Base-by-base conservation (phyloP, 2,888 invertebrate species). In the Argyra leucocephala region DNA sequence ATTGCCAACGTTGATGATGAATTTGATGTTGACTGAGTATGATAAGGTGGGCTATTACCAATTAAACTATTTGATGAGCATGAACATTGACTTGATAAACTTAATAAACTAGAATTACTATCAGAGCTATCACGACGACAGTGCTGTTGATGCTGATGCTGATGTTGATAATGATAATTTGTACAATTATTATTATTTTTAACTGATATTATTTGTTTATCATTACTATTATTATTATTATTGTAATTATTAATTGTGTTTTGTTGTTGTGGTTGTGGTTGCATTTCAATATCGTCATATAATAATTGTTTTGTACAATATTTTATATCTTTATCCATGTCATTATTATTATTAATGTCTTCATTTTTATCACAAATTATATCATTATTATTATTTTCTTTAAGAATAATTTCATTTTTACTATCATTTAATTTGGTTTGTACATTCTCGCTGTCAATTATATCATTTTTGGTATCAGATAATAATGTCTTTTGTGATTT, bases 1-100 rank as follows among this genome's bases (percentile, higher is more conserved):
- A 65, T 82, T 81, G 80, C 81, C 78, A 74, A 81, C 81, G 65
- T 79, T 79, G 72, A 80, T 81, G 67, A 71, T 26, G 26, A 21
- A n/a, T n/a, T n/a, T 58, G 61, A 18, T 61, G 65, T 36, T 74
- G 70, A 10, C 71, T 67, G 10, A 23, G 15, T 22, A 7, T 60
- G 60, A 60, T 60, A 24, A 60, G 22, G 60, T 23, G 60, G 60
- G 22, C 23, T 23, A 60, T 60, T 22, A 60, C 24, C 23, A 22
- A 6, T 24, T 60, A 22, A 24, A 26, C 15, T 26, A n/a, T 24
- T 63, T 71, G 75, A 67, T 26, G 69, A 70, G 65, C 75, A 74
- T 10, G 75, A 76, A 66, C 67, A 69, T 65, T 69, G 68, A 66
- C 78, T 77, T 48, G 79, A 78, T 61, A 77, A 76, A 73, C 79